Evolutionary conservation across 1,140 invertebrate genomes (phyloP).

Genomic region (Homalodisca vitripennis): DNA sequence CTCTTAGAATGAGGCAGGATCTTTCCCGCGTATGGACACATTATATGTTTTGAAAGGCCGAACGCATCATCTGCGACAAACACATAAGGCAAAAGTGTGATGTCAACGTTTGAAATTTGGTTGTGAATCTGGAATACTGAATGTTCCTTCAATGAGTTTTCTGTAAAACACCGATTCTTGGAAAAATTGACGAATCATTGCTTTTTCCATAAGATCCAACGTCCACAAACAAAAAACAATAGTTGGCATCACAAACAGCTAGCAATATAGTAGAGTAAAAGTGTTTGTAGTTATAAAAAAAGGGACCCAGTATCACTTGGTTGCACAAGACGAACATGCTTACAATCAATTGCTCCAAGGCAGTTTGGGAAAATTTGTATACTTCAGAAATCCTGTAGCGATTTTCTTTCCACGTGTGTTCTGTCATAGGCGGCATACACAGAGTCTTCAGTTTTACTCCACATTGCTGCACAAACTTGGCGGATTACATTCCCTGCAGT

Average conservation of each 20-base stretch:
- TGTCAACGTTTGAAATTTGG: slow-evolving; percentile 1
- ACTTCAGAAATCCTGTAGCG: background rate
- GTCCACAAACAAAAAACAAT: slow-evolving; percentile 4
- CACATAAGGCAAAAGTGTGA: slow-evolving; percentile 12
- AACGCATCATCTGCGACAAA: slow-evolving; percentile 49
- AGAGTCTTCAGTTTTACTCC: background rate
- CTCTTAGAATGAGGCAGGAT: slow-evolving; percentile 32
- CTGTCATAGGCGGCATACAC: background rate
- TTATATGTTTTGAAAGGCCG: slow-evolving; percentile 43
- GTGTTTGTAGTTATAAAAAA: slow-evolving; percentile 4
- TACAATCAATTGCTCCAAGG: background rate
- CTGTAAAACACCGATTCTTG: slow-evolving; percentile 25
- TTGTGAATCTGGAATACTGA: slow-evolving; percentile 15
- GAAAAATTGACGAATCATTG: slow-evolving; percentile 29
- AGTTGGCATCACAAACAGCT: slow-evolving; percentile 21
- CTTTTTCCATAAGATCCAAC: slow-evolving; percentile 29
- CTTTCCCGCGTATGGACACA: slow-evolving; percentile 40
- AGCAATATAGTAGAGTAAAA: slow-evolving; percentile 4
- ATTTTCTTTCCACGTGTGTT: background rate
- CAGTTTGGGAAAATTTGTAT: slow-evolving; percentile 6
- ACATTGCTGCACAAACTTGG: background rate
- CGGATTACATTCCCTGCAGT: background rate
- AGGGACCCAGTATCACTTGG: background rate
- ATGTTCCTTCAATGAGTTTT: background rate
- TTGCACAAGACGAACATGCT: background rate